Base-by-base conservation (phyloP, 1,140 invertebrate genomes). In the Bombyx mori region DNA sequence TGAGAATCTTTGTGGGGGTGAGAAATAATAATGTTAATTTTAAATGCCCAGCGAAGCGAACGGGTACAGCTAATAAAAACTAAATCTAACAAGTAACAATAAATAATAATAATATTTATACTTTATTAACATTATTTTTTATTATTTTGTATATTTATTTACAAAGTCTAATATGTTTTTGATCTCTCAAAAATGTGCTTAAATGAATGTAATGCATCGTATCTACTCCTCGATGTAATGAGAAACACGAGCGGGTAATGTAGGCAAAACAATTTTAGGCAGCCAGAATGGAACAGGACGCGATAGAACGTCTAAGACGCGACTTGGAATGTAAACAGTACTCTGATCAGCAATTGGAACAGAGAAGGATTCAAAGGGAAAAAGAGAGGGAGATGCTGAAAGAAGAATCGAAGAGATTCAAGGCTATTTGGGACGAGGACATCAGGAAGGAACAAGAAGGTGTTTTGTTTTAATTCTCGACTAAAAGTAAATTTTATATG, bases 241-340 rank as follows among this genome's bases (percentile, higher is more conserved):
- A 35, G 4, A 35, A 35, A 35, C 2, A 35, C 2, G 0, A 35
- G 26, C 26, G 26, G 4, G 4, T 35, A 35, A 35, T 35, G 26
- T 35, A 35, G 2, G 26, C 26, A 1, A 35, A 35, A 35, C 26
- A 35, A 35, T 35, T 54, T 18, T 57, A 86, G 82, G 70, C 77
- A 7, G 82, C 82, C 18, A 70, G 82, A 6, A 81, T 86, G 77
- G 82, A 86, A 63, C 63, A 73, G 57, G 82, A 86, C 42, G 69
- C 71, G 0, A 83, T 86, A 47, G 78, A 79, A 7, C 69, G 71
- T 9, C n/a, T 58, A 0, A 73, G 79, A 1, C 62, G 67, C 18
- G 74, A 82, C 52, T 49, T 63, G 1, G 80, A 81, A 1, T 77
- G 77, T 54, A 71, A 68, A 10, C 35, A 66, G n/a, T 73, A 75